phyloP scores from a whole-genome alignment of 2,888 invertebrate genomes.

The Agonopterix subpropinquella region DNA sequence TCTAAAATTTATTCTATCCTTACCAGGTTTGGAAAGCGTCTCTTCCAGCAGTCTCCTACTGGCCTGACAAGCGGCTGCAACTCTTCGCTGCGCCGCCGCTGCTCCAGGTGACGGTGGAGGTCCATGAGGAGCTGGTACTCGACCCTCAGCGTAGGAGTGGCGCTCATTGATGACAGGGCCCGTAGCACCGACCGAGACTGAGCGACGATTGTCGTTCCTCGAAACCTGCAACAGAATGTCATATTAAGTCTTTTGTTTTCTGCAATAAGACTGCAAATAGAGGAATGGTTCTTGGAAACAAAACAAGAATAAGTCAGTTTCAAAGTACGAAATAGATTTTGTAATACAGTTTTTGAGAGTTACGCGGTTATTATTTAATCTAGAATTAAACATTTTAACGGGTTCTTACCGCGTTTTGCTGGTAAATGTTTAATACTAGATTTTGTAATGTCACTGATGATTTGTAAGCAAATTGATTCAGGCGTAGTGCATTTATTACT shows the following conservation, averaged over 20 bases:
- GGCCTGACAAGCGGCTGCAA: constrained; percentile 62
- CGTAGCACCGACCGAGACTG: constrained; percentile 51
- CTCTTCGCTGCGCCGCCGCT: constrained; percentile 43
- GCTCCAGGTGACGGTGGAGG: constrained; percentile 61
- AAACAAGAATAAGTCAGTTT: too few species aligned
- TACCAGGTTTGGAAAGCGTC: constrained; percentile 74
- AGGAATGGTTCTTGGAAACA: too few species aligned
- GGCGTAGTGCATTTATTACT: background rate
- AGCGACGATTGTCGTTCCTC: constrained; percentile 48
- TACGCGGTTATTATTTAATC: too few species aligned
- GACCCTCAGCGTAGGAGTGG: constrained; percentile 52
- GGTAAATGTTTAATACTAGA: too few species aligned
- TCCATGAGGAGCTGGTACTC: constrained; percentile 61
- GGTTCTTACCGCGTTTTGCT: too few species aligned
- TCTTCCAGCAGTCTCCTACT: constrained; percentile 83
- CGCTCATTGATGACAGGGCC: constrained; percentile 34
- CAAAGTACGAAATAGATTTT: too few species aligned
- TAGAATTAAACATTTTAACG: too few species aligned
- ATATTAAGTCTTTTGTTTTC: constrained; percentile 1
- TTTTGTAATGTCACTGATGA: too few species aligned
- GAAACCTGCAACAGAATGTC: constrained; percentile 42
- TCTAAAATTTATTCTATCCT: constrained; percentile 14
- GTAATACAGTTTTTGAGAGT: too few species aligned
- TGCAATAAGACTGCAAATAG: too few species aligned
- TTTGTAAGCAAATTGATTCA: background rate